Evolutionary conservation across 1,140 invertebrate species (phyloP).

Genomic region (Globodera rostochiensis): DNA sequence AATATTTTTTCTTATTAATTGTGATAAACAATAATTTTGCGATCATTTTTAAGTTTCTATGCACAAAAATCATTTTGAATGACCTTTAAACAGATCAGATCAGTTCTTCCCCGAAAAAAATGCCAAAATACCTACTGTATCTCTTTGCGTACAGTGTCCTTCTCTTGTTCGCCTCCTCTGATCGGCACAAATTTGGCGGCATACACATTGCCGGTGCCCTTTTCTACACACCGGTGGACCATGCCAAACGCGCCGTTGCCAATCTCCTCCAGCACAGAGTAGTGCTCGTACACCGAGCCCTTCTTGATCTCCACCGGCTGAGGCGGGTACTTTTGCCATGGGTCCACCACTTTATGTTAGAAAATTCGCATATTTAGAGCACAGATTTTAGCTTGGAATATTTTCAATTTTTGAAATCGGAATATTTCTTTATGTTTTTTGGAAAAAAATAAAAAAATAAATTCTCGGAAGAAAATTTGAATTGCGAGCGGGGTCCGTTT

Average conservation of each 20-base stretch:
- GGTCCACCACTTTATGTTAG: slow-evolving; percentile 79
- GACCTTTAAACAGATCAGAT: no score
- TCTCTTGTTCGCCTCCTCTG: slow-evolving; percentile 90
- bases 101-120: no score
- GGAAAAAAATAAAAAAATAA: no score
- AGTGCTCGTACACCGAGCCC: slow-evolving; percentile 91
- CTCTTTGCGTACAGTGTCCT: slow-evolving; percentile 93
- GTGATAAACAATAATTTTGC: no score
- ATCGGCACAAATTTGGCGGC: slow-evolving; percentile 99
- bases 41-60: no score
- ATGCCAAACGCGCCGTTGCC: slow-evolving; percentile 95
- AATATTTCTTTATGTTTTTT: no score
- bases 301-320: slow-evolving; percentile 93
- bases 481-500: background rate
- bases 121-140: slow-evolving; percentile 73
- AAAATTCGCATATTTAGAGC: background rate
- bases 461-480: no score
- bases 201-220: slow-evolving; percentile 91
- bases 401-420: no score
- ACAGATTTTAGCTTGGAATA: no score
- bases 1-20: no score
- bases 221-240: slow-evolving; percentile 92
- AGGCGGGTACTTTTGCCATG: slow-evolving; percentile 93
- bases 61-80: no score
- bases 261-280: slow-evolving; percentile 98